These are phyloP conservation scores for Xiphophorus couchianus DNA, from an alignment of 2,113 vertebrate genomes.

Conservation along the genomic window DNA sequence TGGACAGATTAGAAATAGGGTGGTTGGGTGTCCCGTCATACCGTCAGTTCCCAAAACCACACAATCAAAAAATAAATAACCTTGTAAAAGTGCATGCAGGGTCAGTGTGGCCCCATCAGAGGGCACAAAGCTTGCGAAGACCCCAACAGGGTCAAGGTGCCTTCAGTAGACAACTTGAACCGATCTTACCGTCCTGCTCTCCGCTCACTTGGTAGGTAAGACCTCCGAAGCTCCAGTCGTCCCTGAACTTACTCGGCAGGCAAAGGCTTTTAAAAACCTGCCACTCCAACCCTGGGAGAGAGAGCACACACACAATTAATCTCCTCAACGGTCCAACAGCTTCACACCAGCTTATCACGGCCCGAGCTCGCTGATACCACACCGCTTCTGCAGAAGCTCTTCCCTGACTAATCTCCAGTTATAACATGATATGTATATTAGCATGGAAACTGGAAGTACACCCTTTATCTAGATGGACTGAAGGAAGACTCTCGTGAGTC, in stretches of 20 bases:
- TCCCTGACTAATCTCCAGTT: constrained; percentile 28
- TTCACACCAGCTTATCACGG: constrained; percentile 1
- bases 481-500: constrained; percentile 5
- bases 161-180: not conserved
- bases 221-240: constrained; percentile 91
- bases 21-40: too few species aligned
- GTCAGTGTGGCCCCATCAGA: too few species aligned
- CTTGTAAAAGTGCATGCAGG: too few species aligned
- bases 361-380: not conserved
- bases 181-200: constrained; percentile 83
- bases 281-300: constrained; percentile 65
- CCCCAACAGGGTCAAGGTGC: too few species aligned
- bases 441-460: constrained; percentile 5
- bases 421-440: constrained; percentile 26
- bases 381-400: constrained; percentile 21
- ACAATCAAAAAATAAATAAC: too few species aligned
- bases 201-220: constrained; percentile 89
- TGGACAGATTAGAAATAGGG: too few species aligned
- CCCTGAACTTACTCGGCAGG: constrained; percentile 86
- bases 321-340: constrained; percentile 2
- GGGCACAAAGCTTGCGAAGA: too few species aligned
- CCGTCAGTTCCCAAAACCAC: too few species aligned
- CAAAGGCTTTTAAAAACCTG: constrained; percentile 86
- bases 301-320: constrained; percentile 29
- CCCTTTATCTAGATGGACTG: not conserved